These are phyloP conservation scores for Cremastinae sp. DNA, from an alignment of 2,888 invertebrate species.

Conservation along the genomic window DNA sequence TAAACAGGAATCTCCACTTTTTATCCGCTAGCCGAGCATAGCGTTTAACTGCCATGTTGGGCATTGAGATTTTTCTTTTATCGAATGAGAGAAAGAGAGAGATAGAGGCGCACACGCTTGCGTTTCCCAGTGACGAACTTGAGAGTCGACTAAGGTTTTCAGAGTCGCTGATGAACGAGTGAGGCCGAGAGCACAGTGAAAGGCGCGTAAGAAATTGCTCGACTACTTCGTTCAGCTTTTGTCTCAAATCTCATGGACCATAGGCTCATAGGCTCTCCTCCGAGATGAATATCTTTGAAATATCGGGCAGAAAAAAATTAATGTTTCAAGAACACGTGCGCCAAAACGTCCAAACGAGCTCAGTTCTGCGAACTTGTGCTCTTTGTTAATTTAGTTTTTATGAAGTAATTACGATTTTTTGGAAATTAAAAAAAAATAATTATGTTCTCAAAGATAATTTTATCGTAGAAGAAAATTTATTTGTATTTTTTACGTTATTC, in stretches of 20 bases:
- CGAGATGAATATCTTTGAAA: too few species aligned
- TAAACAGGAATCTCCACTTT: constrained; percentile 29
- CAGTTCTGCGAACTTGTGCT: too few species aligned
- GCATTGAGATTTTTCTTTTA: constrained; percentile 13
- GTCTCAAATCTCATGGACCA: constrained; percentile 24
- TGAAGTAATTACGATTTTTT: too few species aligned
- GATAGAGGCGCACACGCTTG: constrained; percentile 12
- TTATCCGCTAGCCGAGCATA: constrained; percentile 6
- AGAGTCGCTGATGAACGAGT: constrained; percentile 7
- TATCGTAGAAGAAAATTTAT: too few species aligned
- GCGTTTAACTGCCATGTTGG: constrained; percentile 34
- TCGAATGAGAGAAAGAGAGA: constrained; percentile 12
- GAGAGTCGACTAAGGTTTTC: constrained; percentile 18
- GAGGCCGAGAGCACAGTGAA: constrained; percentile 36
- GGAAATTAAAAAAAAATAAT: too few species aligned
- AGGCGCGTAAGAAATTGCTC: constrained; percentile 35
- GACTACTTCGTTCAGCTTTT: constrained; percentile 26
- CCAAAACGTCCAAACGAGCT: too few species aligned
- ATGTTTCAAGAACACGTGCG: too few species aligned
- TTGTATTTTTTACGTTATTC: too few species aligned
- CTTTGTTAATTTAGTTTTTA: too few species aligned
- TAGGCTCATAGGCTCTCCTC: background rate
- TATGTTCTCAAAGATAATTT: too few species aligned
- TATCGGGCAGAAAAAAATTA: too few species aligned
- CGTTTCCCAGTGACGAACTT: constrained; percentile 33